phyloP scores from a whole-genome alignment of 1,140 invertebrate species.

The Drosophila lacteicornis region DNA sequence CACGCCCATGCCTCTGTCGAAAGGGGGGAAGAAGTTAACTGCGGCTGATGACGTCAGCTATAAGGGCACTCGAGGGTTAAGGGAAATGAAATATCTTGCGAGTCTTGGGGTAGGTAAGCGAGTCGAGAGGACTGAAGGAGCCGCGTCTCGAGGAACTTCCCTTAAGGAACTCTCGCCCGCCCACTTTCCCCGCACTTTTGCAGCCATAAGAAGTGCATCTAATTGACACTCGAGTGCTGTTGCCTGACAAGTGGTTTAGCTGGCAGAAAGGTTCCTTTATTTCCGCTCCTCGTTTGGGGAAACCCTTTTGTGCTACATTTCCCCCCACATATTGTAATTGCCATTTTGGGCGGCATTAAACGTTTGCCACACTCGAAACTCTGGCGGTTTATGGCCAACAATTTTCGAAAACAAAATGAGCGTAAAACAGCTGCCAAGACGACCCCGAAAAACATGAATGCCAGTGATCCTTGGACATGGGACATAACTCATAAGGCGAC shows the following conservation, averaged over 20 bases:
- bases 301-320: conserved; percentile 38
- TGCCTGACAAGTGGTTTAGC: conserved; percentile 59
- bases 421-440: conserved; percentile 68
- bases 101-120: conserved; percentile 38
- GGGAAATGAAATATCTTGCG: conserved; percentile 27
- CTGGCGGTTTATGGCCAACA: conserved; percentile 68
- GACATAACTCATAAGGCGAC: conserved; percentile 68
- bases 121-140: conserved; percentile 43
- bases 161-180: conserved; percentile 34
- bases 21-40: not conserved
- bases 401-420: conserved; percentile 70
- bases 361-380: conserved; percentile 59
- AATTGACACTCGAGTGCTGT: conserved; percentile 76
- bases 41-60: conserved; percentile 40
- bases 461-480: conserved; percentile 19
- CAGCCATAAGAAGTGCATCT: conserved; percentile 74
- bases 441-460: conserved; percentile 25
- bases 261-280: conserved; percentile 53
- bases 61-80: conserved; percentile 20
- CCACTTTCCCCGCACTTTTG: not conserved
- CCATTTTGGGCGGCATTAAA: conserved; percentile 75
- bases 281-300: conserved; percentile 31
- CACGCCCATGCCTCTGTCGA: conserved; percentile 47
- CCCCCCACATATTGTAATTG: conserved; percentile 70
- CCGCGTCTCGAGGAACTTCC: conserved; percentile 5